Evolutionary conservation across 2,888 invertebrate genomes (phyloP), one percentile per base, ranked within the genome.

Genomic region (Meganola albula): DNA sequence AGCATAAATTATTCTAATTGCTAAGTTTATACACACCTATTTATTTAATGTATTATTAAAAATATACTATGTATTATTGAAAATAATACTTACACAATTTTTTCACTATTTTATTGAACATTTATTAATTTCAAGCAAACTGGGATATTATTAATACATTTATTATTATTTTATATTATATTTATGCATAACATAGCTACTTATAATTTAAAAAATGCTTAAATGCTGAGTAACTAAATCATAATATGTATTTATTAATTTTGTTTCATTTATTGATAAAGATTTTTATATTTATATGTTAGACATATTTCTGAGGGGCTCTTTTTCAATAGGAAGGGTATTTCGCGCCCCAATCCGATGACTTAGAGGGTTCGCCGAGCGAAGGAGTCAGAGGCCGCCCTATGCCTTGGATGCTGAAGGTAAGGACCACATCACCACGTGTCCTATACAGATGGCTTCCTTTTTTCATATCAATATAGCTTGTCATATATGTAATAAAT

Each of bases 391-490:
- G 68, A 37, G 60, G 57, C 28, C 53, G 68, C 37, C 60, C 67
- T 13, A 68, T 68, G 68, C 67, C 68, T 49, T 69, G 68, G 68
- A 69, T 68, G 67, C 50, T 69, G 12, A 69, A 69, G 68, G 68
- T 69, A 67, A 66, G 64, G 44, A 30, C 31, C 31, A 6, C 6
- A 16, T n/a, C n/a, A n/a, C n/a, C n/a, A n/a, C n/a, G n/a, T n/a
- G n/a, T n/a, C n/a, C n/a, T n/a, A n/a, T n/a, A n/a, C n/a, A n/a
- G n/a, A n/a, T n/a, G n/a, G n/a, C n/a, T n/a, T n/a, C n/a, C n/a
- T n/a, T n/a, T n/a, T n/a, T n/a, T n/a, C n/a, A n/a, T n/a, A n/a
- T n/a, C n/a, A n/a, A n/a, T n/a, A n/a, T n/a, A n/a, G n/a, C n/a
- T n/a, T n/a, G n/a, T n/a, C n/a, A n/a, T n/a, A n/a, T n/a, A n/a